These are phyloP conservation scores for Acestrorhynchus altus DNA, from an alignment of 2,797 vertebrate genomes.

Conservation along the genomic window DNA sequence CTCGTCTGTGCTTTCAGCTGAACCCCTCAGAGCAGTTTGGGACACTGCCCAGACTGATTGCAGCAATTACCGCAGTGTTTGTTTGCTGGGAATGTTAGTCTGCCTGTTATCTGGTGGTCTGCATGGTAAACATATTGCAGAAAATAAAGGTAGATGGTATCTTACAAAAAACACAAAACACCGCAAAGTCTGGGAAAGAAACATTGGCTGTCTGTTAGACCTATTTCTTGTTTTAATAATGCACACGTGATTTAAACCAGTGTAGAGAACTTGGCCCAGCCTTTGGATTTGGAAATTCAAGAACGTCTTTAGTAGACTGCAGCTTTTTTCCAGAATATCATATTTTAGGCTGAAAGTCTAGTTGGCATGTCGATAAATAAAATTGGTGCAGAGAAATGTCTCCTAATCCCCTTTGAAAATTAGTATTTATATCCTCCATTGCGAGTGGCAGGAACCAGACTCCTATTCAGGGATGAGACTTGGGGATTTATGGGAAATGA, in stretches of 20 bases:
- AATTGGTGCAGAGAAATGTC: slow-evolving; percentile 46
- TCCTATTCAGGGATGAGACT: slow-evolving; percentile 45
- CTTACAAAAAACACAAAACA: background rate
- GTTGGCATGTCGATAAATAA: slow-evolving; percentile 46
- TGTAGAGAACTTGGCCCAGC: background rate
- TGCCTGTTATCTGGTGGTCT: slow-evolving; percentile 12
- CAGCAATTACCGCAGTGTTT: slow-evolving; percentile 27
- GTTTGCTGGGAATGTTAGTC: slow-evolving; percentile 30
- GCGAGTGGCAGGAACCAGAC: slow-evolving; percentile 24
- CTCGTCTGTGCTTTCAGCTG: slow-evolving; percentile 1
- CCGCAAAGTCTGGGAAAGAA: too few species aligned
- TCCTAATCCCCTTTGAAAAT: slow-evolving; percentile 55
- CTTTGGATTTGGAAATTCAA: background rate
- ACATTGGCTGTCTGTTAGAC: background rate
- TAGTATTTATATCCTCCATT: slow-evolving; percentile 54
- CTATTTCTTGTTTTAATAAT: background rate
- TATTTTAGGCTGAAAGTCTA: slow-evolving; percentile 35
- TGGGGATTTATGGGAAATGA: slow-evolving; percentile 54
- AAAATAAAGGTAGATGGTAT: background rate
- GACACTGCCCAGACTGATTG: slow-evolving; percentile 16
- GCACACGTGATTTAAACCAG: background rate
- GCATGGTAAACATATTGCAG: background rate
- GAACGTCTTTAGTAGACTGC: slow-evolving; percentile 1
- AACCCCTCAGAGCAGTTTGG: slow-evolving; percentile 26
- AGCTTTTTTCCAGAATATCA: slow-evolving; percentile 22